phyloP scores from a whole-genome alignment of 2,113 vertebrate species.

The Dascyllus trimaculatus region DNA sequence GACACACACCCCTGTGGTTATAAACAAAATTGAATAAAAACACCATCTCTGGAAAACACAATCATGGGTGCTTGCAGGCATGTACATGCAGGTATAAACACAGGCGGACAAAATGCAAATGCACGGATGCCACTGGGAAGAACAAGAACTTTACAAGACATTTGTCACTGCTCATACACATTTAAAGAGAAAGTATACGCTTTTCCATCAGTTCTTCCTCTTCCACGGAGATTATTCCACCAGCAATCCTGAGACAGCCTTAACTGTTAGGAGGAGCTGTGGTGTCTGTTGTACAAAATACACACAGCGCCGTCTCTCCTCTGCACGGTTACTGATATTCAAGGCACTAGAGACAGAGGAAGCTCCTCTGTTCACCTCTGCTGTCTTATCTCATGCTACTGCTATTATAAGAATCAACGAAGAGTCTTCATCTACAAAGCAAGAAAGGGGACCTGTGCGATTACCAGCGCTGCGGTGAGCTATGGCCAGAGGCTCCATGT shows the following conservation, averaged over 20 bases:
- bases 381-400: constrained; percentile 43
- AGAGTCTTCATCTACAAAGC: constrained; percentile 24
- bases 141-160: neutral
- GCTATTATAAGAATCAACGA: constrained; percentile 16
- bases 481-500: constrained; percentile 23
- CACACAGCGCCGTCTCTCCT: neutral
- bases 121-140: neutral
- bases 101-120: neutral
- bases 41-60: neutral
- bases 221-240: constrained; percentile 31
- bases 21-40: neutral
- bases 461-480: constrained; percentile 5
- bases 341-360: neutral
- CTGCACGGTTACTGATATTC: constrained; percentile 13
- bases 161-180: neutral
- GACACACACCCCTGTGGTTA: constrained; percentile 25
- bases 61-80: neutral
- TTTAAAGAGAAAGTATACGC: constrained; percentile 1
- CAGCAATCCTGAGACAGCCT: constrained; percentile 44
- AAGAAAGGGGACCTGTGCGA: constrained; percentile 11
- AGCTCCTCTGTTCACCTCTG: constrained; percentile 14
- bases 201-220: constrained; percentile 18
- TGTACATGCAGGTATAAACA: neutral
- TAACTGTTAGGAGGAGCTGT: neutral
- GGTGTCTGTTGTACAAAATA: neutral